Evolutionary conservation across 2,888 invertebrate species (phyloP), one percentile per base, ranked within the genome.

Genomic region (Beris morrisii): DNA sequence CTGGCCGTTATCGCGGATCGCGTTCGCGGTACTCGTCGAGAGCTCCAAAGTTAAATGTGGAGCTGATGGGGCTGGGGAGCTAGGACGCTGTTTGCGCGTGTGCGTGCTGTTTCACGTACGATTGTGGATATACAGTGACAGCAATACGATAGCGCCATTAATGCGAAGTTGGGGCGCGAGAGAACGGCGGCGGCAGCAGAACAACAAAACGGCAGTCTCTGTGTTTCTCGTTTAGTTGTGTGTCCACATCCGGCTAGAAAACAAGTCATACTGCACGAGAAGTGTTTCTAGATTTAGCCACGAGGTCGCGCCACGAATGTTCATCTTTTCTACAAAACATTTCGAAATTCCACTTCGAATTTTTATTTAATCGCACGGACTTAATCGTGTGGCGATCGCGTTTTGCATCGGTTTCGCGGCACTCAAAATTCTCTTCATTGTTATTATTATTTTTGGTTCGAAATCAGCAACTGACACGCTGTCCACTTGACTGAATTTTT

Each of bases 221-320:
- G 45, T 32, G n/a, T 48, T 46, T 31, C 44, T 65, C 69, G 68
- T 72, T 80, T 78, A 80, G 79, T 80, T 79, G 77, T 77, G 77
- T 77, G 75, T 78, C 76, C 76, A 79, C 79, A 78, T 80, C 78
- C 80, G 79, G 79, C 78, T 79, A 76, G 79, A 76, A 76, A 79
- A 75, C 79, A 79, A 76, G 78, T 77, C 75, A 75, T 75, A 75
- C 77, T 75, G 78, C 77, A 75, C 70, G 73, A 72, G 69, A 75
- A 50, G 72, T 73, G 76, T 75, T 75, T 76, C 73, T 76, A 76
- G 75, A 77, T 75, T 74, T 76, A 77, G 78, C 79, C 80, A 80
- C 80, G 80, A 80, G 80, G 80, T 79, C 78, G 80, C 69, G 70
- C 67, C 66, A 67, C 71, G 68, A 68, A 67, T 61, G 52, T 61